Base-by-base conservation (phyloP, 2,113 vertebrate genomes). In the Clupea harengus region DNA sequence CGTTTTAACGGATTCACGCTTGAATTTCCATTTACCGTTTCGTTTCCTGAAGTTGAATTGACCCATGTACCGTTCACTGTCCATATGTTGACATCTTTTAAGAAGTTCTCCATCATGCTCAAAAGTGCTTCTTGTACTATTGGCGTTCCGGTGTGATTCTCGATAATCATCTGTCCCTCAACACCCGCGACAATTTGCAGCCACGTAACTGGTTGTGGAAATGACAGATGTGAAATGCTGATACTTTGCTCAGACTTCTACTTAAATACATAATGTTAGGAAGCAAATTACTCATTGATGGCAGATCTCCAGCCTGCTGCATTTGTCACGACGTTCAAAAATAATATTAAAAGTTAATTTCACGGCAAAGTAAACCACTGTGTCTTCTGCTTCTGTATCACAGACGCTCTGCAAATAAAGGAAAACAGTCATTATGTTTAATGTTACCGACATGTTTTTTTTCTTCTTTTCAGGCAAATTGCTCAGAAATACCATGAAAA, bases 1-100 rank as follows among this genome's bases (percentile, higher is more conserved):
- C 96, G 94, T 87, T 90, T 94, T 47, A 95, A 89, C 0, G 94
- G 92, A 50, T 93, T 93, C 0, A 88, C 20, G 0, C 92, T 94
- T 90, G 84, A 7, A 92, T 96, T 96, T 57, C 87, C 89, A 50
- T 18, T 86, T 80, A 54, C 87, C n/a, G 80, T 50, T 87, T 88
- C 87, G 88, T 90, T 92, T 86, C 83, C 90, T 83, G 0, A 13
- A 88, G 93, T 96, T 90, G 92, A 90, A 87, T 95, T 96, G 75
- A 81, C 90, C 47, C 88, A 86, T 0, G 94, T 93, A 45, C 85
- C 39, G 88, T 95, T 94, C 81, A 82, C 3, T 0, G 52, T 67
- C 90, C 91, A 90, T 0, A 81, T 0, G 46, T 89, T 39, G 44
- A 17, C 44, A 5, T 91, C 87, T 82, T 84, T 89, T 25, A 82